phyloP scores from a whole-genome alignment of 2,797 vertebrate species.

The Phoebastria nigripes region DNA sequence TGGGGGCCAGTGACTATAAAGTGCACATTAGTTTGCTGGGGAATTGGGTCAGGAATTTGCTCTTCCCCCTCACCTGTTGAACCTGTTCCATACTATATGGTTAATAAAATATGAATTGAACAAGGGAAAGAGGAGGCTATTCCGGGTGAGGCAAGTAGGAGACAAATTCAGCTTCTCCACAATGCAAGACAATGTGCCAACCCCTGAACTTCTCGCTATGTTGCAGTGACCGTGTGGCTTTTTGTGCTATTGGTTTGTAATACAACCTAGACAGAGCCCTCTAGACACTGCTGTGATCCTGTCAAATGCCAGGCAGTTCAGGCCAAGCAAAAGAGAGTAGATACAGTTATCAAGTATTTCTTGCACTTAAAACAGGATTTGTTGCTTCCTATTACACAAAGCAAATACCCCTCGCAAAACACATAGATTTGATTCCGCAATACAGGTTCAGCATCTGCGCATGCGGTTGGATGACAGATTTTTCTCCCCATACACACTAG shows the following conservation, averaged over 20 bases:
- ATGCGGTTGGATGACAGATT: not conserved
- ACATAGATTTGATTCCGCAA: not conserved
- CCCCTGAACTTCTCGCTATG: not conserved
- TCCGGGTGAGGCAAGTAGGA: not conserved
- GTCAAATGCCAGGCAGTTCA: not conserved
- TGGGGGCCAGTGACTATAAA: not conserved
- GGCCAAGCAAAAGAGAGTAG: not conserved
- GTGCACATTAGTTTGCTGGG: not conserved
- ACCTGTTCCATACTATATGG: not conserved
- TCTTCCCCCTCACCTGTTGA: not conserved
- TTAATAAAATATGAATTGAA: not conserved
- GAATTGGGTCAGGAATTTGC: not conserved
- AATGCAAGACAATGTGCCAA: not conserved
- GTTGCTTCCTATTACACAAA: not conserved
- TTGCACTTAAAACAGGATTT: not conserved
- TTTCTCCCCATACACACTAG: not conserved
- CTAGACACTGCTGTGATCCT: not conserved
- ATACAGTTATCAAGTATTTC: not conserved
- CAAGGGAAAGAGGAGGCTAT: not conserved
- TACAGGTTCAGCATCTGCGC: not conserved
- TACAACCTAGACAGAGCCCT: not conserved
- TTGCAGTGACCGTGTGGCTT: fast-evolving
- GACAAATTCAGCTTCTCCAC: not conserved
- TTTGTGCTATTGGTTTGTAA: not conserved
- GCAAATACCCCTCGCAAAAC: not conserved